Base-by-base conservation (phyloP, 1,140 invertebrate species). In the Leptoteleia sp. region DNA sequence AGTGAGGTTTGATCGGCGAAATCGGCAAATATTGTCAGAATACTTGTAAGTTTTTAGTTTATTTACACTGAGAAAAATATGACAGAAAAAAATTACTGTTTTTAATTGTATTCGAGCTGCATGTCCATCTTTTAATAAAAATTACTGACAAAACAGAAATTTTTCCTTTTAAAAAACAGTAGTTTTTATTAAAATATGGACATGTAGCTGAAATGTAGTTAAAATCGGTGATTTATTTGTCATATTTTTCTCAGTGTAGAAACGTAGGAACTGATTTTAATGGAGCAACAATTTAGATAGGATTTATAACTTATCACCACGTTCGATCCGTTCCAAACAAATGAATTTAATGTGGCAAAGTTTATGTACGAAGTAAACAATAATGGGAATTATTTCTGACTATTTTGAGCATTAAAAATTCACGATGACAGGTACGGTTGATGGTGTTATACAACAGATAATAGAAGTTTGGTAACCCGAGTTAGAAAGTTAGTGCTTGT, bases 11-110 rank as follows among this genome's bases (percentile, higher is more conserved):
- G 31, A 40, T 40, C 37, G 38, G 3, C 29, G 4, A 25, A 48
- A 48, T 48, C 43, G 4, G 8, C 19, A 11, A 27, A 27, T 3
- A 8, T 35, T 54, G 37, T 43, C 31, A 29, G 27, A 65, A 55
- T 35, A 16, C 45, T 45, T 54, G 37, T 35, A 22, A 67, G 40
- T 54, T 55, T 17, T 38, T 43, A 35, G 38, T 55, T 67, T 54
- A 67, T n/a, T n/a, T n/a, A n/a, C n/a, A n/a, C n/a, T n/a, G n/a
- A n/a, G n/a, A n/a, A n/a, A n/a, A n/a, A n/a, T n/a, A n/a, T n/a
- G n/a, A n/a, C n/a, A n/a, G n/a, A n/a, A n/a, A n/a, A n/a, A n/a
- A n/a, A n/a, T n/a, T n/a, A n/a, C n/a, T n/a, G n/a, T n/a, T n/a
- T n/a, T n/a, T n/a, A n/a, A n/a, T n/a, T n/a, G n/a, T n/a, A n/a